Evolutionary conservation across 2,113 vertebrate species (phyloP).

Genomic region (cattle (Bos taurus)): ARS-UCD2.0 NC_037333.1:110749501-110750000

Average conservation of each 20-base stretch:
- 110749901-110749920: too few relatives aligned
- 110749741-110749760: not conserved
- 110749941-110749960: too few relatives aligned
- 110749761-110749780: too few relatives aligned
- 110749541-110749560: not conserved
- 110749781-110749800: too few relatives aligned
- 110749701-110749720: not conserved
- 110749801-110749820: too few relatives aligned
- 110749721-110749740: not conserved
- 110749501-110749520: not conserved
- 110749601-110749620: not conserved
- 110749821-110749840: too few relatives aligned
- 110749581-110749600: not conserved
- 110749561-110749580: not conserved
- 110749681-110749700: not conserved
- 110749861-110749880: too few relatives aligned
- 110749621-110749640: not conserved
- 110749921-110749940: too few relatives aligned
- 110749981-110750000: accelerated
- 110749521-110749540: not conserved
- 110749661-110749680: not conserved
- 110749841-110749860: too few relatives aligned
- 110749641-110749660: not conserved
- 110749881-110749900: too few relatives aligned
- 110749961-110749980: too few relatives aligned